These are phyloP conservation scores for Luscinia megarhynchos DNA, from an alignment of 2,797 vertebrate genomes.

Conservation along the genomic window DNA sequence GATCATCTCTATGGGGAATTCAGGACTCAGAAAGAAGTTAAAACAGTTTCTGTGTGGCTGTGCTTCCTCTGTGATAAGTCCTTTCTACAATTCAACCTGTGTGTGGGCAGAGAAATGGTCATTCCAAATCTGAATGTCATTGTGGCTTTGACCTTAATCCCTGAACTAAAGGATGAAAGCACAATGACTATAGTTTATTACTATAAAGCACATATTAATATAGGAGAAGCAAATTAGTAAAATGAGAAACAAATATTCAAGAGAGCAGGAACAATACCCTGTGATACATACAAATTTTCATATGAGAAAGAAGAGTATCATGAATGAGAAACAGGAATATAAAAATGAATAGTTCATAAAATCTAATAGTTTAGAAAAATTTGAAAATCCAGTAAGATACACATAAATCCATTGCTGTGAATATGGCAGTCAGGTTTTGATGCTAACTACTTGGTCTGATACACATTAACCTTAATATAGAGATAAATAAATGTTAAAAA, in stretches of 20 bases:
- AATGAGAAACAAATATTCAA: background rate
- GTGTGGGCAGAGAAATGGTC: background rate
- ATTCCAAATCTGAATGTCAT: background rate
- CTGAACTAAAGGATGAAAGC: background rate
- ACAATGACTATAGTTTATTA: background rate
- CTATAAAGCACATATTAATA: background rate
- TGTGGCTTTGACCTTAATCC: background rate
- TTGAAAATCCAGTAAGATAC: background rate
- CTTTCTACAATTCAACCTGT: background rate
- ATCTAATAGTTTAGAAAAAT: background rate
- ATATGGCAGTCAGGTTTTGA: background rate
- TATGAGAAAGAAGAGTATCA: background rate
- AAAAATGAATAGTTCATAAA: background rate
- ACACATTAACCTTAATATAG: fast-evolving
- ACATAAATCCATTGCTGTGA: background rate
- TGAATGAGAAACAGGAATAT: background rate
- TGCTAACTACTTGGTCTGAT: background rate
- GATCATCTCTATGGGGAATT: background rate
- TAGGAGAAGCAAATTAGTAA: background rate
- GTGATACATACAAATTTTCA: background rate
- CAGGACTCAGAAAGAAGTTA: background rate
- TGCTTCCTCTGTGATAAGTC: background rate
- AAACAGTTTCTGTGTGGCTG: background rate
- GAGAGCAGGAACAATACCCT: background rate
- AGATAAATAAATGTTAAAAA: background rate